phyloP scores from a whole-genome alignment of 2,888 invertebrate genomes.

The Microchrysa polita region DNA sequence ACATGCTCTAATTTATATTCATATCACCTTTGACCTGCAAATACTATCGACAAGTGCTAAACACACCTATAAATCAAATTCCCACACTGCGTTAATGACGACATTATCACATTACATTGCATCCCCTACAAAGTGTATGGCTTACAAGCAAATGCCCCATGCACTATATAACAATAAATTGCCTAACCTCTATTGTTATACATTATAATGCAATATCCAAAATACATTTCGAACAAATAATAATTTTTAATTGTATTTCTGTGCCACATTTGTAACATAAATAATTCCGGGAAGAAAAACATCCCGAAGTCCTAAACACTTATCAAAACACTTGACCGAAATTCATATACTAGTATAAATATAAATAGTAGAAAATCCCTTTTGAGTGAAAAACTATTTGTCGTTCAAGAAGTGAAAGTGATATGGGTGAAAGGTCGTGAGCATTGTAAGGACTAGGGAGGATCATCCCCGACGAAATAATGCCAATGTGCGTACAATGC shows the following conservation, averaged over 20 bases:
- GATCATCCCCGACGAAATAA: no score
- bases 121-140: no score
- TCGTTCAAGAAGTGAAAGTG: conserved; percentile 19
- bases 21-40: no score
- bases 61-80: no score
- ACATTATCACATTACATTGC: no score
- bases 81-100: no score
- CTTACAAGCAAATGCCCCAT: no score
- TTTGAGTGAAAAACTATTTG: background rate
- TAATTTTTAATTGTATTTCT: background rate
- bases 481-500: background rate
- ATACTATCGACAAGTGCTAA: no score
- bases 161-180: no score
- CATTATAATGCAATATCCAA: background rate
- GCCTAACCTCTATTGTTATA: no score
- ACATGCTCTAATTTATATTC: no score
- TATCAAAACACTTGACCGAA: conserved; percentile 29
- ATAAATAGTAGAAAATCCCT: conserved; percentile 31
- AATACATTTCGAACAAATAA: background rate
- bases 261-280: background rate
- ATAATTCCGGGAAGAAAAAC: conserved; percentile 28
- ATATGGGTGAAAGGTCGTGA: conserved; percentile 31
- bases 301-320: background rate
- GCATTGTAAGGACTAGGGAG: conserved; percentile 8
- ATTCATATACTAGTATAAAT: conserved; percentile 34